Conservation (phyloP, 1,140 invertebrate genomes). For the Oncopodura yosiiana region DNA sequence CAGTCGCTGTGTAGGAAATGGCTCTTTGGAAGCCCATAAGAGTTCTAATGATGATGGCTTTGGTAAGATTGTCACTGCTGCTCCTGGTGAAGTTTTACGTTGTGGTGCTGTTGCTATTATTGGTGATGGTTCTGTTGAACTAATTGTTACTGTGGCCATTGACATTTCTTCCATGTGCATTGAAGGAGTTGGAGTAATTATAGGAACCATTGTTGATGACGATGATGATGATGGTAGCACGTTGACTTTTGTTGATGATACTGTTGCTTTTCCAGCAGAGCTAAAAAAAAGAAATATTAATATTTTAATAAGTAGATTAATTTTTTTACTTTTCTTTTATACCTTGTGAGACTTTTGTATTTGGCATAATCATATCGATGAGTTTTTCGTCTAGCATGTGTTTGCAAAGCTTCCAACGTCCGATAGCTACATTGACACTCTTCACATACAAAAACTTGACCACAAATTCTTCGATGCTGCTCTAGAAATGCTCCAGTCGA, state of each 20-base stretch:
- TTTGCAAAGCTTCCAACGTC: conserved; percentile 48
- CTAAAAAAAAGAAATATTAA: not conserved
- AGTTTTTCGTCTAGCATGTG: conserved; percentile 47
- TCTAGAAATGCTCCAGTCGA: conserved; percentile 43
- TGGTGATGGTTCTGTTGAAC: too few species aligned
- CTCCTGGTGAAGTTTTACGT: too few species aligned
- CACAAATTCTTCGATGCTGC: conserved; percentile 45
- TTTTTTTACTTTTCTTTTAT: conserved; percentile 31
- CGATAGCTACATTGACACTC: conserved; percentile 44
- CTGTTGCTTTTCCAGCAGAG: not conserved
- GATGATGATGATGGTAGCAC: too few species aligned
- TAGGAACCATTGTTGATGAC: too few species aligned
- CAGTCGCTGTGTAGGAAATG: too few species aligned
- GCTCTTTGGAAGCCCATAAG: too few species aligned
- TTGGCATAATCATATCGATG: conserved; percentile 39
- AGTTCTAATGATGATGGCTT: too few species aligned
- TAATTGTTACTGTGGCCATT: too few species aligned
- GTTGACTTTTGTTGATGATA: not conserved
- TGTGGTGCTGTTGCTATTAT: too few species aligned
- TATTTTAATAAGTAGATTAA: not conserved
- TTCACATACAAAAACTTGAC: conserved; percentile 45
- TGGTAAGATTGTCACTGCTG: too few species aligned
- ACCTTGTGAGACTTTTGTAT: conserved; percentile 37
- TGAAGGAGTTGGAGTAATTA: too few species aligned
- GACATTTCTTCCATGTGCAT: too few species aligned